Conservation (phyloP, 2,113 vertebrate species). For the Channa maculata region DNA sequence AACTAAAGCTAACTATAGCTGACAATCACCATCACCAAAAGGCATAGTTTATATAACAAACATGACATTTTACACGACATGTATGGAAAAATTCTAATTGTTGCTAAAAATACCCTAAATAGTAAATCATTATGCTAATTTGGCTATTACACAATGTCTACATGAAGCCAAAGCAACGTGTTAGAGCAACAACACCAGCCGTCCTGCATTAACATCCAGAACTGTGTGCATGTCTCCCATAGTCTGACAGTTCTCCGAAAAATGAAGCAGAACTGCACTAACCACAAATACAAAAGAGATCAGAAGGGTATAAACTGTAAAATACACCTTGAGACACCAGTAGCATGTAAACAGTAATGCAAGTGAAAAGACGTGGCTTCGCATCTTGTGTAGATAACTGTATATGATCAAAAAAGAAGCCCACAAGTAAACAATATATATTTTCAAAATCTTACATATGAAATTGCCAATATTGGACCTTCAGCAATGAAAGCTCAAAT, state of each 20-base stretch:
- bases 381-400: no score
- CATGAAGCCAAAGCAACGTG: not conserved
- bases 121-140: not conserved
- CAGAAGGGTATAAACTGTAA: not conserved
- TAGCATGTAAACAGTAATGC: no score
- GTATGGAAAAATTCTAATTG: no score
- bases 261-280: not conserved
- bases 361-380: no score
- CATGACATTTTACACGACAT: no score
- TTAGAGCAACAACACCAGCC: not conserved
- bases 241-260: not conserved
- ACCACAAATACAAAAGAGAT: not conserved
- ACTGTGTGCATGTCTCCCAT: not conserved
- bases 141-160: not conserved
- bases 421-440: no score
- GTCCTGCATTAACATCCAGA: not conserved
- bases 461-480: no score
- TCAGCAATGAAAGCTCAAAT: no score
- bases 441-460: no score
- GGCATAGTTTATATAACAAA: not conserved
- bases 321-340: no score
- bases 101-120: not conserved
- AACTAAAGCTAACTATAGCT: not conserved
- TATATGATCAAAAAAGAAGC: no score
- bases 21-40: not conserved